Percentiles rank a stretch among this genome's conserved stretches.
Evolutionary conservation across 2,113 vertebrate genomes (phyloP).

Genomic region (Tupaia tana): DNA sequence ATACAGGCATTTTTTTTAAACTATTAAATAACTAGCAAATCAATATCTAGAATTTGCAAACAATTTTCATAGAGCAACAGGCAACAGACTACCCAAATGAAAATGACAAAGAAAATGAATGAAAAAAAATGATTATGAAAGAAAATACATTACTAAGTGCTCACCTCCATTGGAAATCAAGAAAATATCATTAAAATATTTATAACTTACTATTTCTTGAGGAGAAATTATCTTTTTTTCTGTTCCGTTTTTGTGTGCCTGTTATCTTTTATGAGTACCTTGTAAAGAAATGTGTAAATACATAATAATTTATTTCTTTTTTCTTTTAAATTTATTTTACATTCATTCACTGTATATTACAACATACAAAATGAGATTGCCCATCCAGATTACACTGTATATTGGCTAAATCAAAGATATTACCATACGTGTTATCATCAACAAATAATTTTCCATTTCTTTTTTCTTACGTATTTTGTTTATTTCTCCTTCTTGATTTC

Average conservation of each 20-base stretch:
- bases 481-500: too few species aligned
- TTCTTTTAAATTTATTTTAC: too few species aligned
- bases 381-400: too few species aligned
- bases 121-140: neutral
- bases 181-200: neutral
- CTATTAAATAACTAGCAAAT: neutral
- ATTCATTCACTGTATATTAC: too few species aligned
- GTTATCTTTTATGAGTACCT: neutral
- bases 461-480: too few species aligned
- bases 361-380: too few species aligned
- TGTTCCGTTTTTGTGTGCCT: neutral
- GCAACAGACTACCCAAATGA: neutral
- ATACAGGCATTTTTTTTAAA: neutral
- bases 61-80: neutral
- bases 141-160: neutral
- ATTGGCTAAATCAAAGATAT: too few species aligned
- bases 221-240: neutral
- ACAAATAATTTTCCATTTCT: too few species aligned
- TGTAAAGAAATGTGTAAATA: neutral
- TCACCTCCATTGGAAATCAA: neutral
- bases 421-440: too few species aligned
- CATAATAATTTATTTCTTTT: too few species aligned
- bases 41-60: neutral
- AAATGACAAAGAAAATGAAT: neutral
- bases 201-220: neutral